These are phyloP conservation scores for Peribatodes rhomboidaria DNA, from an alignment of 2,888 invertebrate species.

Conservation along the genomic window DNA sequence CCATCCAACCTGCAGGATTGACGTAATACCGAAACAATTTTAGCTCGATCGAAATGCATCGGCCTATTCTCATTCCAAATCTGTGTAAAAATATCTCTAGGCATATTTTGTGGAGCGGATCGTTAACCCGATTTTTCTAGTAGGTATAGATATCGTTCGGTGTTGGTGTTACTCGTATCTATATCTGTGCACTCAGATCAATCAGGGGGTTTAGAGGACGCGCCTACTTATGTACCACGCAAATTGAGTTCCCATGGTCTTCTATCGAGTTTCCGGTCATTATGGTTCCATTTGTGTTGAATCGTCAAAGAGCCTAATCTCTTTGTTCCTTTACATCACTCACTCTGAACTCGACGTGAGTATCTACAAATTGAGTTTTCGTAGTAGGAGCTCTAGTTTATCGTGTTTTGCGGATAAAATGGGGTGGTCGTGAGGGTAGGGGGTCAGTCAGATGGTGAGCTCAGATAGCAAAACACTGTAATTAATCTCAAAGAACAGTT, in stretches of 20 bases:
- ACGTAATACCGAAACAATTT: conserved; percentile 30
- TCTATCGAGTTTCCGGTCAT: conserved; percentile 37
- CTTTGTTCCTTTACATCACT: not conserved
- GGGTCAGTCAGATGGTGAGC: conserved; percentile 27
- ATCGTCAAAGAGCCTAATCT: conserved; percentile 2
- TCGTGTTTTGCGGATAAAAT: conserved; percentile 60
- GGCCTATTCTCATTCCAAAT: conserved; percentile 28
- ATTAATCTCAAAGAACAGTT: conserved; percentile 21
- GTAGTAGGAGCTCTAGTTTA: conserved; percentile 46
- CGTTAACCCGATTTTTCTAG: conserved; percentile 37
- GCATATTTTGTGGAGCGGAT: conserved; percentile 22
- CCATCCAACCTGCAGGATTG: conserved; percentile 25
- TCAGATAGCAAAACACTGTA: conserved; percentile 20
- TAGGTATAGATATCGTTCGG: conserved; percentile 19
- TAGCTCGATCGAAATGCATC: conserved; percentile 27
- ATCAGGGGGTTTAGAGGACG: conserved; percentile 32
- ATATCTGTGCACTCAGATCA: conserved; percentile 25
- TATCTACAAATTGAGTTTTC: conserved; percentile 30
- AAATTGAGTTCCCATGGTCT: conserved; percentile 23
- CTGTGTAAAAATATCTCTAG: conserved; percentile 20
- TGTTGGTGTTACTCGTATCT: conserved; percentile 10
- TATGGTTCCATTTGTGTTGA: conserved; percentile 24
- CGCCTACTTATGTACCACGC: not conserved
- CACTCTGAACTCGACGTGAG: not conserved
- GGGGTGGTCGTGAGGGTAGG: conserved; percentile 32